Percentiles rank a stretch among this genome's conserved stretches.
Conservation (phyloP, 2,797 vertebrate genomes). For the Enteromius paludinosus region DNA sequence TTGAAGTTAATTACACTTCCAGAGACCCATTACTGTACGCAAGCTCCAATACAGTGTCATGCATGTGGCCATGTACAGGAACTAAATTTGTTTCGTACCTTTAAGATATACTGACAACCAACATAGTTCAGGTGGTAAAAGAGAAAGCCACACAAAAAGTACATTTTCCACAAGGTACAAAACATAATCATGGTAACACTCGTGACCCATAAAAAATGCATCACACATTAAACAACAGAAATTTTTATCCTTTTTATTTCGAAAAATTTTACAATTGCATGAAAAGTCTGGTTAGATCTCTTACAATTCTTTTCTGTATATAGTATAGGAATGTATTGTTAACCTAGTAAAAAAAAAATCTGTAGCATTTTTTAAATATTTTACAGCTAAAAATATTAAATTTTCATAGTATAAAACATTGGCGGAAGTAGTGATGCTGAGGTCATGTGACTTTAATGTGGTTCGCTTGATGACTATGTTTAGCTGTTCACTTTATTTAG, state of each 20-base stretch:
- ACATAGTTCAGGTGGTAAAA: neutral
- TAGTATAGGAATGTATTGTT: neutral
- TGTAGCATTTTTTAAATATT: too few relatives aligned
- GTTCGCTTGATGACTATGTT: neutral
- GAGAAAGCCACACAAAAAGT: neutral
- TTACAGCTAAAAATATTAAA: neutral
- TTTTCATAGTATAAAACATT: neutral
- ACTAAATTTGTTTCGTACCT: neutral
- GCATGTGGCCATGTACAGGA: neutral
- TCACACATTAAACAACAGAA: neutral
- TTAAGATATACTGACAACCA: neutral
- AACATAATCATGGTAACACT: neutral
- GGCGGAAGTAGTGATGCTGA: too few relatives aligned
- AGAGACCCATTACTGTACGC: constrained; percentile 39
- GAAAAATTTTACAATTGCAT: neutral
- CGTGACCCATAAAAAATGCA: neutral
- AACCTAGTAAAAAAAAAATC: neutral
- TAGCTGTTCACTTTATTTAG: too few relatives aligned
- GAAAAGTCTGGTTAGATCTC: neutral
- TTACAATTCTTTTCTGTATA: neutral
- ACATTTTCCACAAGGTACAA: neutral
- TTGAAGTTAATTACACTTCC: constrained; percentile 66
- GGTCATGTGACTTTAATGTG: neutral
- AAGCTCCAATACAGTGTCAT: constrained; percentile 14
- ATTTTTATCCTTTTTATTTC: too few relatives aligned